These are phyloP conservation scores for Anguilla anguilla DNA, from an alignment of 2,797 vertebrate species.

Conservation along the genomic window DNA sequence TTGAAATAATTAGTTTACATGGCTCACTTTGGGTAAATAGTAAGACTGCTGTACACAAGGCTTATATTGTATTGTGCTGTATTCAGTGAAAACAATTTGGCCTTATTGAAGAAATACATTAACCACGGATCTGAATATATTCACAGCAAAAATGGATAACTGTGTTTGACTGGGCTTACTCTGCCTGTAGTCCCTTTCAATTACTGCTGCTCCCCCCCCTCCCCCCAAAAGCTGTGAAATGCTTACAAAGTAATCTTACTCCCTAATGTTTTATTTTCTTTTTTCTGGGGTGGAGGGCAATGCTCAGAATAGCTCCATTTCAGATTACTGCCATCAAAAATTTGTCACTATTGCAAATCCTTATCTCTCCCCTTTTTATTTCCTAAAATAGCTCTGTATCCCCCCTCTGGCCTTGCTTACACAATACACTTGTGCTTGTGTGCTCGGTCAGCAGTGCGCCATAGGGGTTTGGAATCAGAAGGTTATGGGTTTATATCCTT, in stretches of 20 bases:
- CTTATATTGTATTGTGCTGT: not conserved
- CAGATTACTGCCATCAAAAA: slow-evolving; percentile 14
- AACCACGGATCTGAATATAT: not conserved
- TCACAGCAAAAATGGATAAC: slow-evolving; percentile 1
- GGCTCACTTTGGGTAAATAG: not conserved
- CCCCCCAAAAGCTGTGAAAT: not conserved
- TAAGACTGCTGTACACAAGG: not conserved
- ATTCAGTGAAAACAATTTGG: not conserved
- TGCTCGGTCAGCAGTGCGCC: not conserved
- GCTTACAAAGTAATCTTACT: slow-evolving; percentile 15
- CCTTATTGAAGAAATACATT: not conserved
- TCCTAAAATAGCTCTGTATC: slow-evolving; percentile 8
- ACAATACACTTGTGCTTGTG: not conserved
- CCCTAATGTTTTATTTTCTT: not conserved
- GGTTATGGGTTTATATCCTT: slow-evolving; percentile 11
- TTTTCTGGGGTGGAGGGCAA: not conserved
- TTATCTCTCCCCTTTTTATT: not conserved
- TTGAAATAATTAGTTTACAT: not conserved
- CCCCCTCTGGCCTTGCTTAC: not conserved
- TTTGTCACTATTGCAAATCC: slow-evolving; percentile 9
- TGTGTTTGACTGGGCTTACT: not conserved
- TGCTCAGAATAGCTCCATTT: slow-evolving; percentile 15
- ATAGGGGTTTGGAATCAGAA: not conserved
- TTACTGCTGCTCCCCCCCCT: not conserved
- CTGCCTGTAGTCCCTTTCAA: not conserved